Evolutionary conservation across 2,888 invertebrate species (phyloP), one percentile per base, ranked within the genome.

Genomic region (Synanthedon andrenaeformis): DNA sequence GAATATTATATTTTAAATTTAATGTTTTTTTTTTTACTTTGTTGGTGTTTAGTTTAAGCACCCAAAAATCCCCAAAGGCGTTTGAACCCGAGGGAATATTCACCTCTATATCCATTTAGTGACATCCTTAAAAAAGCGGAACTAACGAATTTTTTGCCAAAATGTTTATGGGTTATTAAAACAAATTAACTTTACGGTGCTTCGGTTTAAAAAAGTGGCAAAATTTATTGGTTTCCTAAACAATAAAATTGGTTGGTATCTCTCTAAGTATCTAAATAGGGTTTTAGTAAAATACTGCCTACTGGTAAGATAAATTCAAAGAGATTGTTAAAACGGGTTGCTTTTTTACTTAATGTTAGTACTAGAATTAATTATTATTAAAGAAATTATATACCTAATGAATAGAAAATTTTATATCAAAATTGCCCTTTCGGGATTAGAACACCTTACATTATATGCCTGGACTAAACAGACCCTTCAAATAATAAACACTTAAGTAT

Each of bases 191-290:
- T 71, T 63, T 35, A 35, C 59, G 59, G 53, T 54, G 52, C 55
- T 55, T 55, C 55, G 53, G 45, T 51, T 57, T 54, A 64, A 71
- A 74, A 79, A 79, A 71, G 64, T 53, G 55, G 58, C 61, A 61
- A 76, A 76, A 85, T 85, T 85, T 86, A 85, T 85, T 78, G 72
- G 76, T 77, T 80, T 77, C 81, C 80, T 77, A 73, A 70, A 64
- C 78, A 75, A 84, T 86, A 85, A 85, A 86, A 79, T 76, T 74
- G 69, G 73, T 65, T 59, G 66, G 61, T 80, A 82, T 82, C 82
- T 66, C 59, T 59, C 35, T 35, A 35, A 35, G 62, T 67, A 84
- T 83, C 84, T 82, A 70, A 82, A 82, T 74, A 23, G 23, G 74
- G 72, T 59, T 56, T 63, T 63, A 56, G 72, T 72, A 66, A 75